These are phyloP conservation scores for Drosophila triauraria DNA, from an alignment of 1,140 invertebrate genomes.

Conservation along the genomic window DNA sequence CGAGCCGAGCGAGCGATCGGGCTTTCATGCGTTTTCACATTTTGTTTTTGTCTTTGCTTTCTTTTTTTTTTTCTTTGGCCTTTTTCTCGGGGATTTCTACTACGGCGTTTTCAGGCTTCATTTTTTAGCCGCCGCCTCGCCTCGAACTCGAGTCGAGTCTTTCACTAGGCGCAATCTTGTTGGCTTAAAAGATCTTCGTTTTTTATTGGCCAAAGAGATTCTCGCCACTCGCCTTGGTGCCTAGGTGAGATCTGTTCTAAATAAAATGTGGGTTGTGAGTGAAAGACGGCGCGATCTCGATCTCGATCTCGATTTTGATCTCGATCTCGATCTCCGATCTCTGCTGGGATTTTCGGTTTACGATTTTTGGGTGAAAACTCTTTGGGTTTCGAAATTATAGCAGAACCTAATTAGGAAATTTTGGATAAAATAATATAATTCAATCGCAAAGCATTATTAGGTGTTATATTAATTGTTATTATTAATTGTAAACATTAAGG, in stretches of 20 bases:
- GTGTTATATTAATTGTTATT: neutral
- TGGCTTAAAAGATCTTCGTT: slow-evolving; percentile 68
- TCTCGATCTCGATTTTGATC: slow-evolving; percentile 1
- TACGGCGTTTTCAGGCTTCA: slow-evolving; percentile 13
- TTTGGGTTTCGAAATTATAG: slow-evolving; percentile 22
- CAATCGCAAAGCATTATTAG: no score
- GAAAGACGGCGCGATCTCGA: slow-evolving; percentile 52
- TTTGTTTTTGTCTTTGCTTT: slow-evolving; percentile 83
- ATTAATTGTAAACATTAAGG: no score
- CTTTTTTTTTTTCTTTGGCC: slow-evolving; percentile 53
- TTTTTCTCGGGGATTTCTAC: slow-evolving; percentile 63
- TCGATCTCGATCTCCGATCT: neutral
- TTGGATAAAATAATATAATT: no score
- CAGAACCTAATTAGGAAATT: no score
- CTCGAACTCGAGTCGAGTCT: slow-evolving; percentile 32
- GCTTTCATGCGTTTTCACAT: slow-evolving; percentile 83
- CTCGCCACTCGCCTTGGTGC: slow-evolving; percentile 51
- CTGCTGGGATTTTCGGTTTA: slow-evolving; percentile 37
- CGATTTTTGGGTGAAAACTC: slow-evolving; percentile 71
- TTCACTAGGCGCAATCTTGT: slow-evolving; percentile 67
- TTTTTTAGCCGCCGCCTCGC: slow-evolving; percentile 2
- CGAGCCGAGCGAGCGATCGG: slow-evolving; percentile 39
- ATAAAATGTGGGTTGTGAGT: slow-evolving; percentile 75
- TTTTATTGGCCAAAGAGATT: slow-evolving; percentile 79
- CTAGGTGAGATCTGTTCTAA: slow-evolving; percentile 77